These are phyloP conservation scores for Corythornis vintsioides DNA, from an alignment of 2,113 vertebrate genomes.

Conservation along the genomic window DNA sequence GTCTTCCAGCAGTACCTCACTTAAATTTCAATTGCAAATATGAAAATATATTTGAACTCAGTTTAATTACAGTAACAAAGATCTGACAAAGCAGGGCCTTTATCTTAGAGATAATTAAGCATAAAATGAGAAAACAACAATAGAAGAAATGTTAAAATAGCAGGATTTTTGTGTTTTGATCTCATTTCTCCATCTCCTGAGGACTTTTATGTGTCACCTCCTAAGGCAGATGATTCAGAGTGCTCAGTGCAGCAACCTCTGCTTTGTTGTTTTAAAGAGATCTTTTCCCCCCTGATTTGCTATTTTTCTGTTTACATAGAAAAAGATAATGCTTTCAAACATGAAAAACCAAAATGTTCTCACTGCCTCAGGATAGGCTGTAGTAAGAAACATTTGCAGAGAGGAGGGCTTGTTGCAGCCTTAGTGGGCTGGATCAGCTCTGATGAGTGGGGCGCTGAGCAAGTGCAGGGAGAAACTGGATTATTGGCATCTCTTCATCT, in stretches of 20 bases:
- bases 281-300: neutral
- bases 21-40: slow-evolving; percentile 16
- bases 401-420: neutral
- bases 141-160: neutral
- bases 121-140: slow-evolving; percentile 7
- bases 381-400: neutral
- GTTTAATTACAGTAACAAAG: slow-evolving; percentile 14
- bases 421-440: neutral
- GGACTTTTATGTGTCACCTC: neutral
- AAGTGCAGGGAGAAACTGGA: neutral
- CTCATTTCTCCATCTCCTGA: neutral
- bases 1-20: neutral
- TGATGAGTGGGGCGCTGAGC: accelerated
- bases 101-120: neutral
- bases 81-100: neutral
- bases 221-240: neutral
- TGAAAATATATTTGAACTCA: neutral
- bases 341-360: neutral
- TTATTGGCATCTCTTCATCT: neutral
- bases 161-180: neutral
- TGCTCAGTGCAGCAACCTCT: neutral
- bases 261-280: neutral
- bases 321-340: neutral
- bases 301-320: neutral
- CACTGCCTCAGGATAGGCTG: neutral